Conservation (phyloP, 2,888 invertebrate species). For the Phortica okadai region DNA sequence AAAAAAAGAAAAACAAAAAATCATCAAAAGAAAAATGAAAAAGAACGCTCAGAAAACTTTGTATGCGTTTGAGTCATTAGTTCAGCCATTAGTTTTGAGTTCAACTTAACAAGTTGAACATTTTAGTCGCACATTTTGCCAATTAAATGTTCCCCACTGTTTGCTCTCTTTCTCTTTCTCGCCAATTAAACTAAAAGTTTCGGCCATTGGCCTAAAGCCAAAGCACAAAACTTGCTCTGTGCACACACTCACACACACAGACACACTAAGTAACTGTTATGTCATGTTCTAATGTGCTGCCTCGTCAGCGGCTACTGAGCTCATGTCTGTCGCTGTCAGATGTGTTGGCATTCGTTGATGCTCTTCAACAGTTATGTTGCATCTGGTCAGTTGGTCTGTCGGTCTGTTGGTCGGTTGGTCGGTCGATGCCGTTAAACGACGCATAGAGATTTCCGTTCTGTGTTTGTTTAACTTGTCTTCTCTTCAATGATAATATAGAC, state of each 20-base stretch:
- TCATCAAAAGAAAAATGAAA: not conserved
- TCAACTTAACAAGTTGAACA: not conserved
- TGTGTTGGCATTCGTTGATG: not conserved
- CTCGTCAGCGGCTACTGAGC: not conserved
- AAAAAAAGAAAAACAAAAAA: not conserved
- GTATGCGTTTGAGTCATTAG: not conserved
- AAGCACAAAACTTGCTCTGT: not conserved
- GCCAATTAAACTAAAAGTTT: not conserved
- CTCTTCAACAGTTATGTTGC: not conserved
- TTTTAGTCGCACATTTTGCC: not conserved
- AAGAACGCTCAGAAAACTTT: not conserved
- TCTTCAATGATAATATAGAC: too few relatives aligned
- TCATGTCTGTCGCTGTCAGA: not conserved
- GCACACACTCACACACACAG: not conserved
- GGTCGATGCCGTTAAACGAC: too few relatives aligned
- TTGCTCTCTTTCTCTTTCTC: too few relatives aligned
- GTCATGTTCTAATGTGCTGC: not conserved
- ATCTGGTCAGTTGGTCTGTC: too few relatives aligned
- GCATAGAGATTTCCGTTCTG: too few relatives aligned
- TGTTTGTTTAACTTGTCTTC: too few relatives aligned
- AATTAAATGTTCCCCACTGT: not conserved
- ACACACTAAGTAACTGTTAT: not conserved
- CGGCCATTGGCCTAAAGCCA: not conserved
- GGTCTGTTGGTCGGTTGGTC: too few relatives aligned
- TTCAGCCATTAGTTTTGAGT: not conserved